Evolutionary conservation across 2,888 invertebrate genomes (phyloP), one percentile per base, ranked within the genome.

Genomic region (Luperina nickerlii): DNA sequence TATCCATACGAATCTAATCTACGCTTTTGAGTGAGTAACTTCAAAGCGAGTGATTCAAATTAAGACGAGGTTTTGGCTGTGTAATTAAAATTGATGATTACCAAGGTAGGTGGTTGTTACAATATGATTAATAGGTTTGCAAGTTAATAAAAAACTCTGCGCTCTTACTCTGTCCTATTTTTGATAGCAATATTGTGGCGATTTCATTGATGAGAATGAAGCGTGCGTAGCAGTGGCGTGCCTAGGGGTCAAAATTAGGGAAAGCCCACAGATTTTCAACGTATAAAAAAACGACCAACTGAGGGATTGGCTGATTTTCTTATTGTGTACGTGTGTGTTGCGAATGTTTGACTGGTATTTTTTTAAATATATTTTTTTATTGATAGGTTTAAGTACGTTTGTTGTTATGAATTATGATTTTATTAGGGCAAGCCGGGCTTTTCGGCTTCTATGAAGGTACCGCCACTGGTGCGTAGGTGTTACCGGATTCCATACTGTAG

Each of bases 381-480:
- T n/a, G n/a, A n/a, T n/a, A n/a, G n/a, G n/a, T n/a, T n/a, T n/a
- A n/a, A n/a, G n/a, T n/a, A n/a, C n/a, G n/a, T n/a, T n/a, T n/a
- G n/a, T n/a, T n/a, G n/a, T n/a, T n/a, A n/a, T n/a, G n/a, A n/a
- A n/a, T n/a, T n/a, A n/a, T n/a, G n/a, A n/a, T n/a, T n/a, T n/a
- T n/a, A n/a, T n/a, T n/a, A n/a, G n/a, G n/a, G n/a, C n/a, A n/a
- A n/a, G n/a, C n/a, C n/a, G n/a, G n/a, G n/a, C n/a, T n/a, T n/a
- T n/a, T n/a, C n/a, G n/a, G n/a, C n/a, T n/a, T n/a, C n/a, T n/a
- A n/a, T n/a, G n/a, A n/a, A n/a, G n/a, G n/a, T n/a, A n/a, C n/a
- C n/a, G n/a, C n/a, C n/a, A n/a, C n/a, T n/a, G n/a, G 38, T n/a
- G 57, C n/a, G 81, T 84, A 62, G 84, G 68, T 60, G 80, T 80